A percentile compares a stretch with the other conserved stretches of the same genome.
These are phyloP conservation scores for Dasysyrphus albostriatus DNA, from an alignment of 2,888 invertebrate species.

Conservation along the genomic window DNA sequence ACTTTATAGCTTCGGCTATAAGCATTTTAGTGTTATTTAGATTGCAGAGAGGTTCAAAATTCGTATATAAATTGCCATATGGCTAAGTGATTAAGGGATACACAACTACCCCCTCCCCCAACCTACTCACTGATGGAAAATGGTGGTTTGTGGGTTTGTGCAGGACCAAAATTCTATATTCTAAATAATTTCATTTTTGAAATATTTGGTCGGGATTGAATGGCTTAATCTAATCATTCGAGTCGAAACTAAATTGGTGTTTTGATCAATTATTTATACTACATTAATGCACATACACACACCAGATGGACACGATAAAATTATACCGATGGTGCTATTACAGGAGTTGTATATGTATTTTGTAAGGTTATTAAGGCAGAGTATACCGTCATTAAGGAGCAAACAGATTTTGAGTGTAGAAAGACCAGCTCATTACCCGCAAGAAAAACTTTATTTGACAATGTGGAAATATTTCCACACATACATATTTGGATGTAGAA, in stretches of 20 bases:
- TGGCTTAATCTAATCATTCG: constrained; percentile 1
- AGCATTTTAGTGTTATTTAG: background rate
- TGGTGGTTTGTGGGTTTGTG: background rate
- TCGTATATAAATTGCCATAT: constrained; percentile 25
- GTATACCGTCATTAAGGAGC: background rate
- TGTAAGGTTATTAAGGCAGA: too few species aligned
- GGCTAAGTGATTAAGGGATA: constrained; percentile 30
- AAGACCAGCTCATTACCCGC: too few species aligned
- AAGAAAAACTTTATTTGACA: too few species aligned
- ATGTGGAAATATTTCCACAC: too few species aligned
- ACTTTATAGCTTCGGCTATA: constrained; percentile 25
- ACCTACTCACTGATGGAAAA: background rate
- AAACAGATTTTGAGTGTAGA: background rate
- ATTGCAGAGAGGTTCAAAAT: constrained; percentile 26
- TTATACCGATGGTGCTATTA: background rate
- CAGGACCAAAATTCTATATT: constrained; percentile 32
- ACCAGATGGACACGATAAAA: constrained; percentile 4
- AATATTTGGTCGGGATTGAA: background rate
- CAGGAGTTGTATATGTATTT: too few species aligned
- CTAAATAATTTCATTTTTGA: constrained; percentile 36
- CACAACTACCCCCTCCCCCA: too few species aligned
- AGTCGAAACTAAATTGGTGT: constrained; percentile 8
- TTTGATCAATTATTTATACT: constrained; percentile 8
- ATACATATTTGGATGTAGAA: too few species aligned
- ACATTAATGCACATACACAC: background rate